These are phyloP conservation scores for Rhineura floridana DNA, from an alignment of 2,113 vertebrate species.

Conservation along the genomic window DNA sequence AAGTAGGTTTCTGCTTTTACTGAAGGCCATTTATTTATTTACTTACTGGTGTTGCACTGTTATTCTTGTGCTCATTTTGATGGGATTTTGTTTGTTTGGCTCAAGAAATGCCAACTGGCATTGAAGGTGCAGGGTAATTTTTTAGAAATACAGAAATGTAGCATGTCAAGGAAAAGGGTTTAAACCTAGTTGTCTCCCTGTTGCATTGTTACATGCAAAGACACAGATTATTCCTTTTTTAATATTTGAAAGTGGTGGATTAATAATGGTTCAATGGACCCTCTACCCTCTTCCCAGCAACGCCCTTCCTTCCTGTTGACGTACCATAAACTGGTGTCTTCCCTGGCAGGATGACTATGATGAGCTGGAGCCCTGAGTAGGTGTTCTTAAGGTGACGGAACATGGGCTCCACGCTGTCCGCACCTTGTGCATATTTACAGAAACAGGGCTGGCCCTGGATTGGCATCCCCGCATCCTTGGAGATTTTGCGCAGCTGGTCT, in stretches of 20 bases:
- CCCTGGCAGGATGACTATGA: constrained; percentile 78
- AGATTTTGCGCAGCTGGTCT: constrained; percentile 97
- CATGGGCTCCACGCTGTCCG: constrained; percentile 80
- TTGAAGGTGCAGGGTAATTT: background rate
- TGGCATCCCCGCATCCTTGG: constrained; percentile 97
- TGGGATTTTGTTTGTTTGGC: background rate
- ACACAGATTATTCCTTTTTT: background rate
- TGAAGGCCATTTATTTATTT: background rate
- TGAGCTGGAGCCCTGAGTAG: constrained; percentile 79
- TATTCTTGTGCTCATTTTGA: background rate
- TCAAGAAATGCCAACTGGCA: background rate
- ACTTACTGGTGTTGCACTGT: background rate
- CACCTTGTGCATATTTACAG: constrained; percentile 78
- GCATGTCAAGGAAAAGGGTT: background rate
- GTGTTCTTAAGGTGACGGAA: constrained; percentile 81
- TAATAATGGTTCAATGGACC: background rate
- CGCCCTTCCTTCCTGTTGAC: constrained; percentile 20
- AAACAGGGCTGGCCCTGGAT: constrained; percentile 87
- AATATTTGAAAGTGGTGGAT: background rate
- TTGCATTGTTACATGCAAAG: background rate
- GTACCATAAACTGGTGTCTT: constrained; percentile 82
- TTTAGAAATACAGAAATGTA: background rate
- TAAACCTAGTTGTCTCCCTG: background rate
- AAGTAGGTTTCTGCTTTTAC: background rate
- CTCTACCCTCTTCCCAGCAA: background rate